phyloP scores from a whole-genome alignment of 2,888 invertebrate genomes.

The Thereva unica region DNA sequence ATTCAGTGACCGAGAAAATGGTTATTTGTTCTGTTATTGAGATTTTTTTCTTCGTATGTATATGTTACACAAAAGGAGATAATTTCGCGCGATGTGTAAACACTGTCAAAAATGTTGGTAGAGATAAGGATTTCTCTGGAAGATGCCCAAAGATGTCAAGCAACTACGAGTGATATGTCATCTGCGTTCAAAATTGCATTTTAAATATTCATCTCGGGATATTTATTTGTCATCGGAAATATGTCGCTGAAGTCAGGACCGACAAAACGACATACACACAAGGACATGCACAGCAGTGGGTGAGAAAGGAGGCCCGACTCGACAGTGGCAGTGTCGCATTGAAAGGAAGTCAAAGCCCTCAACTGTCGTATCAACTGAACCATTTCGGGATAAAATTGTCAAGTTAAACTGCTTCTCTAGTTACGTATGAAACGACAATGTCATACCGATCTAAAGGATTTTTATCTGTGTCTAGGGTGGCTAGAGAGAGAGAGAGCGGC shows the following conservation, averaged over 20 bases:
- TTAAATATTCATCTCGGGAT: conserved; percentile 36
- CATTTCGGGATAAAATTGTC: conserved; percentile 33
- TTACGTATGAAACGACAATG: conserved; percentile 24
- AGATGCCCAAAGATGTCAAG: conserved; percentile 16
- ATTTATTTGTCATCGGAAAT: conserved; percentile 26
- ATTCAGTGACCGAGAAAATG: too few relatives aligned
- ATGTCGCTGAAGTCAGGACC: neutral
- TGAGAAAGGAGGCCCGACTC: conserved; percentile 1
- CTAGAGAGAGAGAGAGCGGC: too few relatives aligned
- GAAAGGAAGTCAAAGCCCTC: conserved; percentile 23
- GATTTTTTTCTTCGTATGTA: too few relatives aligned
- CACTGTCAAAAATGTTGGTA: too few relatives aligned
- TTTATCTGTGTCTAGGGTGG: neutral
- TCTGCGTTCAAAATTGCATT: conserved; percentile 34
- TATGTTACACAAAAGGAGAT: too few relatives aligned
- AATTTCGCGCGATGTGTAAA: too few relatives aligned
- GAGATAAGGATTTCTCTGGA: too few relatives aligned
- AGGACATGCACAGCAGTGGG: too few relatives aligned
- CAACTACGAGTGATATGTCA: conserved; percentile 25
- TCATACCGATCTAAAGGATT: neutral
- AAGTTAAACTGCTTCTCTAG: conserved; percentile 26
- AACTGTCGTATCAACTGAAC: conserved; percentile 27
- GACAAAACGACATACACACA: too few relatives aligned
- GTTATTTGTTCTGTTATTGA: too few relatives aligned
- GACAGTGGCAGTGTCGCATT: conserved; percentile 21